phyloP scores from a whole-genome alignment of 2,797 vertebrate genomes.

The Rhincodon typus region DNA sequence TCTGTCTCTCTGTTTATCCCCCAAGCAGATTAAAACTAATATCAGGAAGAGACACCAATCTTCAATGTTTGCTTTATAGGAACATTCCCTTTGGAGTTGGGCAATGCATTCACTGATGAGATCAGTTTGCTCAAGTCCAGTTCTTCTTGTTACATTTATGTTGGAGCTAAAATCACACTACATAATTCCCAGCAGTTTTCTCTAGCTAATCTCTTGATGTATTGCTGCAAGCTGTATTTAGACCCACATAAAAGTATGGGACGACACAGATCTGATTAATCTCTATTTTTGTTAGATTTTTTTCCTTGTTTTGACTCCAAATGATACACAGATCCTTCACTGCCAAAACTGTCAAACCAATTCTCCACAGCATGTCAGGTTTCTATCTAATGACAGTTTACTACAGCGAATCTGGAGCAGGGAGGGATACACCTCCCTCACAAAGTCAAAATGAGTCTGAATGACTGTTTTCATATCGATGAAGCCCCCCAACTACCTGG shows the following conservation, averaged over 20 bases:
- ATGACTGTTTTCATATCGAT: not conserved
- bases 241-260: not conserved
- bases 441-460: not conserved
- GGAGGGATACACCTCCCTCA: not conserved
- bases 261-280: not conserved
- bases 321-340: not conserved
- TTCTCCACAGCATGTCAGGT: not conserved
- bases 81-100: not conserved
- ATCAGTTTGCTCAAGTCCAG: not conserved
- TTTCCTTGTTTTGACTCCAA: not conserved
- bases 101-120: not conserved
- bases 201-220: not conserved
- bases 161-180: not conserved
- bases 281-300: not conserved
- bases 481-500: not conserved
- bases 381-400: not conserved
- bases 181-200: not conserved
- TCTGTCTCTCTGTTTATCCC: not conserved
- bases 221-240: not conserved
- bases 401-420: not conserved
- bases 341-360: not conserved
- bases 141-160: not conserved
- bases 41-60: too few relatives aligned
- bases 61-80: not conserved
- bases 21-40: not conserved